Base-by-base conservation (phyloP, 2,888 invertebrate species). In the Scaptomyza polygonia region DNA sequence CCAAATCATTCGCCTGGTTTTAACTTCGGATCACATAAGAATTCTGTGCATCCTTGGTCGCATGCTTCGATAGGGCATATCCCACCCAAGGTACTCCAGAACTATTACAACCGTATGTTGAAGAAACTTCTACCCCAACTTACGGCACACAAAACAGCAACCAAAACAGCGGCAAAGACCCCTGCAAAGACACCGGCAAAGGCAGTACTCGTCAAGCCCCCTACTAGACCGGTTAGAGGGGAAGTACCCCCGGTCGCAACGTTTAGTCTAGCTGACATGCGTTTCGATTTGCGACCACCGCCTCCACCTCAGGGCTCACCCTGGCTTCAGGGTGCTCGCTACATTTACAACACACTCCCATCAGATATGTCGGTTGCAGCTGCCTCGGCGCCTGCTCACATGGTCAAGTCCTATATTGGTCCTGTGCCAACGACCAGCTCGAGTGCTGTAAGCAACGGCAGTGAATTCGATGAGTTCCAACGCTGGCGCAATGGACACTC, bases 401-500 rank as follows among this genome's bases (percentile, higher is more conserved):
- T 93, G 12, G 93, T 94, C 0, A 90, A 85, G 44, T 72, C 83
- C 7, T 84, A 86, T 56, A 86, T 87, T 3, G 80, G 83, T 0
- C 82, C 89, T 0, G 88, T 82, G 12, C 85, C 87, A 2, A 77
- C 64, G 9, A 61, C 73, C 54, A 25, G 56, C 42, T 21, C 77
- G 1, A 49, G 53, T 16, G 40, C 21, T 3, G 64, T 67, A 0
- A 49, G 39, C 43, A 86, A 53, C 32, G 64, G 71, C 54, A 86
- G 51, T 29, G 85, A 86, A 30, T 79, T 73, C 42, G 89, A 88
- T 57, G 90, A 88, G 18, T 90, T 88, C 27, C 88, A 90, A 57
- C 88, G 90, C 54, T 92, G 92, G 77, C 88, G 92, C 0, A 92
- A 93, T 0, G 93, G 93, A 18, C 91, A 93, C 29, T 93, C 93